A percentile compares a stretch with the other conserved stretches of the same genome.
Conservation (phyloP, 2,113 vertebrate species). For the Phrynosoma platyrhinos region DNA sequence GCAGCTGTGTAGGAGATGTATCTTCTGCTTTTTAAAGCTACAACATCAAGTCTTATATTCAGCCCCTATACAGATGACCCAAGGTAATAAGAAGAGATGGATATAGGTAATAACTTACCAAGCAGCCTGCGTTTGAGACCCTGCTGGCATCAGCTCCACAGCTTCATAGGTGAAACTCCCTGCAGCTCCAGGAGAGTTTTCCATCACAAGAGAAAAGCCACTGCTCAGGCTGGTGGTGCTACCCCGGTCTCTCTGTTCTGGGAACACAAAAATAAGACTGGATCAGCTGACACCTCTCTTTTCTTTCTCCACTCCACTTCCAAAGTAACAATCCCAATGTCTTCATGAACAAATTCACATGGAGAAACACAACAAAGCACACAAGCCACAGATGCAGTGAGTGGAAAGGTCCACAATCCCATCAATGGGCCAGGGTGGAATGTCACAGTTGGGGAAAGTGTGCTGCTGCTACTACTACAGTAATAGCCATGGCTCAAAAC, state of each 20-base stretch:
- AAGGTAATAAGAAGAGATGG: neutral
- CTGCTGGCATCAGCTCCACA: constrained; percentile 83
- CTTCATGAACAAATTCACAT: neutral
- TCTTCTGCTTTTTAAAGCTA: neutral
- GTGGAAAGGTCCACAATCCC: neutral
- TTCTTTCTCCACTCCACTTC: neutral
- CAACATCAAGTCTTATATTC: neutral
- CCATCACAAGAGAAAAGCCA: constrained; percentile 93
- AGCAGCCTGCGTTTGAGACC: constrained; percentile 81
- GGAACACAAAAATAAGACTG: constrained; percentile 46
- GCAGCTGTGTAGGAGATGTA: neutral
- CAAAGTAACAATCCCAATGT: neutral
- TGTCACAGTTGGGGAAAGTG: too few relatives aligned
- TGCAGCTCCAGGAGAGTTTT: constrained; percentile 83
- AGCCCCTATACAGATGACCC: too few relatives aligned
- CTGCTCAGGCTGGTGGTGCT: constrained; percentile 96
- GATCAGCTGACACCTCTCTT: neutral
- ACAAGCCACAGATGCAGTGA: too few relatives aligned
- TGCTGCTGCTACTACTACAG: neutral
- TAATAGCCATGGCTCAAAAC: neutral
- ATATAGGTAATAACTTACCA: constrained; percentile 81
- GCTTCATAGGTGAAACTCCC: constrained; percentile 86
- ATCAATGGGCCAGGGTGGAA: too few relatives aligned
- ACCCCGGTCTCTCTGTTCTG: constrained; percentile 90
- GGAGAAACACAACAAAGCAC: neutral